These are phyloP conservation scores for Microtus ochrogaster DNA, from an alignment of 2,113 vertebrate genomes.

Conservation along the genomic window DNA sequence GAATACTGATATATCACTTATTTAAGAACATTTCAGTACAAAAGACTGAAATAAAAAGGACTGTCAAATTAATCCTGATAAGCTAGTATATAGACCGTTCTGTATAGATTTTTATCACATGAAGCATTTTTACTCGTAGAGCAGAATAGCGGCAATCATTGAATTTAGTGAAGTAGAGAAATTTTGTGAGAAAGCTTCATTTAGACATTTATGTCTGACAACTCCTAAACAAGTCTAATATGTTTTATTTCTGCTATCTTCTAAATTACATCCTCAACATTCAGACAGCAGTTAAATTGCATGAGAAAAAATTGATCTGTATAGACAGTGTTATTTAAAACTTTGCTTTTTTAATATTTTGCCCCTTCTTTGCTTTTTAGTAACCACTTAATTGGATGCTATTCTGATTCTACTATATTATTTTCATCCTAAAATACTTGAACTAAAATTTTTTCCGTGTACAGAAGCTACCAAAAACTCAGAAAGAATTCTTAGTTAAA, in stretches of 20 bases:
- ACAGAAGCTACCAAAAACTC: background rate
- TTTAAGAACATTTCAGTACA: constrained; percentile 3
- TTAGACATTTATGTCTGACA: background rate
- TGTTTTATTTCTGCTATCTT: background rate
- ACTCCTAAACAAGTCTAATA: constrained; percentile 11
- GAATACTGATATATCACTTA: background rate
- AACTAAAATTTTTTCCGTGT: background rate
- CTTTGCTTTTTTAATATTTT: background rate
- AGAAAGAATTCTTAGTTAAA: background rate
- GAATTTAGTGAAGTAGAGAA: background rate
- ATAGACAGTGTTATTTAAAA: background rate
- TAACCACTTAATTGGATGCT: background rate
- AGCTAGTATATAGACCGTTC: background rate
- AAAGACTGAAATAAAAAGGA: background rate
- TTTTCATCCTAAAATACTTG: background rate
- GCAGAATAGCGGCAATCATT: background rate
- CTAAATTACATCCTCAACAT: constrained; percentile 13
- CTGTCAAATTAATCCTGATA: background rate
- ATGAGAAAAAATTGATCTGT: background rate
- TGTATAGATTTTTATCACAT: background rate
- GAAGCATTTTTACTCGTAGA: background rate
- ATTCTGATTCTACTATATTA: background rate
- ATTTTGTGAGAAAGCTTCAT: background rate
- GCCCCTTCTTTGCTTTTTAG: background rate
- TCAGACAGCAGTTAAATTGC: background rate